Evolutionary conservation across 2,888 invertebrate species (phyloP), one percentile per base, ranked within the genome.

Genomic region (Elmis aenea): DNA sequence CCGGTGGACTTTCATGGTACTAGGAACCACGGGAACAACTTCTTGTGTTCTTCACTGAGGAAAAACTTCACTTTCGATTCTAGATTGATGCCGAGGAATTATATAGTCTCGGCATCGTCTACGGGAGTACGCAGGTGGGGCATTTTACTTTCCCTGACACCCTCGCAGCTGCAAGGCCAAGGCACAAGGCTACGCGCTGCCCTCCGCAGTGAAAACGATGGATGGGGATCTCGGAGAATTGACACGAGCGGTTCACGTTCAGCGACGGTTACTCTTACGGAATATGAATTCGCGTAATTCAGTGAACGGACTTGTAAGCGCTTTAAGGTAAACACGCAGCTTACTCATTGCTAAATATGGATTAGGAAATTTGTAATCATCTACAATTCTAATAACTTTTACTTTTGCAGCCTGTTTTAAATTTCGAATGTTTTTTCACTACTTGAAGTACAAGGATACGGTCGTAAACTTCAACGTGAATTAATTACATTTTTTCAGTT

Each of bases 1-100:
- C 74, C 73, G 68, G 70, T 69, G 72, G 74, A 74, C 73, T 72
- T 70, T 70, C 76, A 76, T 77, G 70, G 48, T 70, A 69, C 64
- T 45, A 50, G 45, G 57, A 50, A 51, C 53, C 60, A 54, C 58
- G 40, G 51, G 49, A 50, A 44, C 36, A 45, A 38, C 42, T 50
- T 46, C 33, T 44, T 38, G 39, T 42, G 55, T 54, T 57, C 58
- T 58, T 57, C 59, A 46, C 52, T 26, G 42, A 51, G 52, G 57
- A 59, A 61, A 61, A 62, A 61, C 60, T 51, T 42, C 48, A 62
- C 58, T 61, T 55, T 52, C 55, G 46, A 35, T 46, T 29, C 25
- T 30, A 15, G 26, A 21, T 25, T 26, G 22, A 23, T n/a, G 35
- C 18, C 21, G 25, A 16, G 23, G 30, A 42, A 41, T 58, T 64